Percentiles rank a stretch among this genome's conserved stretches.
phyloP scores from a whole-genome alignment of 2,113 vertebrate genomes.

The Passer montanus region DNA sequence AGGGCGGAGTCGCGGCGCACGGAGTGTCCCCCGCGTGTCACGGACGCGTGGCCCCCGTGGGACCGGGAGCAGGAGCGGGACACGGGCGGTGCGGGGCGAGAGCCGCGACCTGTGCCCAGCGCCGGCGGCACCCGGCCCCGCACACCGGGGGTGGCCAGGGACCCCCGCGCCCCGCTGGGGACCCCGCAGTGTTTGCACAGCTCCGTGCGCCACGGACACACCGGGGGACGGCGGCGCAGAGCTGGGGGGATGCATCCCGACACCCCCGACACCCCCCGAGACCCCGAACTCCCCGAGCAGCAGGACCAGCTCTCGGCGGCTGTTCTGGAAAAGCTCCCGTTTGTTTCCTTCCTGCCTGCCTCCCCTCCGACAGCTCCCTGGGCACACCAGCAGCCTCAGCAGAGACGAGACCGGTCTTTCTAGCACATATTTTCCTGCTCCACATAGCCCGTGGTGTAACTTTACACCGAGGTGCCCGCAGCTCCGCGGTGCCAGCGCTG shows the following conservation, averaged over 20 bases:
- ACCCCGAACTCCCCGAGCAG: not conserved
- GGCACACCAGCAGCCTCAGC: constrained; percentile 49
- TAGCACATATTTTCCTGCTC: constrained; percentile 50
- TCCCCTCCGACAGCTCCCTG: constrained; percentile 37
- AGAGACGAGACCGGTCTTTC: constrained; percentile 61
- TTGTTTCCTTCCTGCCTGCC: constrained; percentile 53
- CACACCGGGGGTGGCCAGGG: not conserved
- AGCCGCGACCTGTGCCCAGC: accelerated
- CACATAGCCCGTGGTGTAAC: constrained; percentile 58
- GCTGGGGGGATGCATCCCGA: not conserved
- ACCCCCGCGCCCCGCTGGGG: accelerated
- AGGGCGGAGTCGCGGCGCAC: not conserved
- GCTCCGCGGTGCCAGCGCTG: constrained; percentile 22
- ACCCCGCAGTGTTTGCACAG: not conserved
- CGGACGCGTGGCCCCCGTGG: not conserved
- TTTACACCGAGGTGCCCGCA: constrained; percentile 31
- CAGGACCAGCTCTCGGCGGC: constrained; percentile 38
- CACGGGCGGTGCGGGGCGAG: not conserved
- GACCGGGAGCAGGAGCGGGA: not conserved
- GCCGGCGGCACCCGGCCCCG: not conserved
- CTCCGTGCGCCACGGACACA: not conserved
- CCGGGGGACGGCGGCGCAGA: not conserved
- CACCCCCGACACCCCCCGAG: not conserved
- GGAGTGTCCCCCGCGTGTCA: not conserved
- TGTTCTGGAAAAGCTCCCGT: constrained; percentile 54